Base-by-base conservation (phyloP, 2,888 invertebrate species). In the Metellina segmentata region DNA sequence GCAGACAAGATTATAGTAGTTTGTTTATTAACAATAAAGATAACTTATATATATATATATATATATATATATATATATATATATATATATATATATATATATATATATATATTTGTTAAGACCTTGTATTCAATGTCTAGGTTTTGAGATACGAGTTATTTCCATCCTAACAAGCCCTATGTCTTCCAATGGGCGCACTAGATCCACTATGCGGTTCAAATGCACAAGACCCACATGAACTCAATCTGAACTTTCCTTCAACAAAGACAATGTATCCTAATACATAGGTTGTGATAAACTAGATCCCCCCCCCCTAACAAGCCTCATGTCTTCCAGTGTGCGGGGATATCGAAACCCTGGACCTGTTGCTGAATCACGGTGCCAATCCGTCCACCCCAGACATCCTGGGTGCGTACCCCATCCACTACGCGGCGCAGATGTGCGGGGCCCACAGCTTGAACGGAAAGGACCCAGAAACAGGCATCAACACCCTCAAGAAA, bases 381-480 rank as follows among this genome's bases (percentile, higher is more conserved):
- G 98, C 98, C 0, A 97, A 97, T 94, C 97, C 98, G 7, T 97
- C 97, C n/a, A 97, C 97, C 0, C 97, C 98, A 0, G 99, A 99
- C 95, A 97, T 98, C 93, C 98, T 98, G 94, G 98, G 98, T 20
- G 99, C 99, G n/a, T 98, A 97, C 94, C 98, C 99, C 0, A 95
- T 99, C 87, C 99, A 99, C 95, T 99, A 99, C 95, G 99, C 99
- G 0, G 98, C 99, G 16, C 99, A 99, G 95, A 98, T 99, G 97
- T 98, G 98, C 94, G 98, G 98, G 1, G 97, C 97, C 19, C 97
- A 96, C 34, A 96, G 97, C 74, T 96, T 96, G 93, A 96, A 96
- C 53, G 96, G 96, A 94, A 94, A 96, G 95, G 95, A 96, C 90
- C 94, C 94, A 7, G 96, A 94, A 74, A 94, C 94, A 6, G 98